phyloP scores from a whole-genome alignment of 2,797 vertebrate genomes.

The Siniperca undulata region DNA sequence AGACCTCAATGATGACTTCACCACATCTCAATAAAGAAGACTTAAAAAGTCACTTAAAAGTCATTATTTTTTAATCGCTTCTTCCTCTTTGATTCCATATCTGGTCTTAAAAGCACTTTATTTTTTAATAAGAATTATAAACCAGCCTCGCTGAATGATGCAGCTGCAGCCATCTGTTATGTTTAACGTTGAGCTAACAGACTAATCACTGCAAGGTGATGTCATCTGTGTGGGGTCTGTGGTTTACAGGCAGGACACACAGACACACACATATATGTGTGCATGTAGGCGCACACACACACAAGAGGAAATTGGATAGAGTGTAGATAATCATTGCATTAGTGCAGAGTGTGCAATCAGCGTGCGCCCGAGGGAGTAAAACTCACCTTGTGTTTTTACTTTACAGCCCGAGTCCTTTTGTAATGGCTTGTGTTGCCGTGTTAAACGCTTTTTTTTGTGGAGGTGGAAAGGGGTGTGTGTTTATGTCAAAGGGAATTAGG shows the following conservation, averaged over 20 bases:
- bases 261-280: constrained; percentile 13
- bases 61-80: not conserved
- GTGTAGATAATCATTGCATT: constrained; percentile 75
- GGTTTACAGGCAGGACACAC: constrained; percentile 52
- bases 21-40: constrained; percentile 22
- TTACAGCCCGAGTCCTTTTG: constrained; percentile 37
- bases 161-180: constrained; percentile 55
- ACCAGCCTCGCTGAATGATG: constrained; percentile 13
- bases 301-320: constrained; percentile 69
- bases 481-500: constrained; percentile 52
- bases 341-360: constrained; percentile 74
- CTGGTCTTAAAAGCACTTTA: constrained; percentile 7
- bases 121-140: constrained; percentile 20
- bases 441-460: constrained; percentile 52
- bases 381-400: constrained; percentile 69
- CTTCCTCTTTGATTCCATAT: constrained; percentile 22
- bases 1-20: constrained; percentile 43
- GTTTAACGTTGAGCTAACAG: constrained; percentile 47
- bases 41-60: not conserved
- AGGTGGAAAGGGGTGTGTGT: constrained; percentile 23
- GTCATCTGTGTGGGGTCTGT: constrained; percentile 70
- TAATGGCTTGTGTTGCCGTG: constrained; percentile 47
- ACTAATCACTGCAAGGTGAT: constrained; percentile 74
- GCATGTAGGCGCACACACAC: constrained; percentile 4
- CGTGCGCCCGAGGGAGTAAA: constrained; percentile 59